Conservation (phyloP, 2,113 vertebrate species). For the Mellivora capensis region DNA sequence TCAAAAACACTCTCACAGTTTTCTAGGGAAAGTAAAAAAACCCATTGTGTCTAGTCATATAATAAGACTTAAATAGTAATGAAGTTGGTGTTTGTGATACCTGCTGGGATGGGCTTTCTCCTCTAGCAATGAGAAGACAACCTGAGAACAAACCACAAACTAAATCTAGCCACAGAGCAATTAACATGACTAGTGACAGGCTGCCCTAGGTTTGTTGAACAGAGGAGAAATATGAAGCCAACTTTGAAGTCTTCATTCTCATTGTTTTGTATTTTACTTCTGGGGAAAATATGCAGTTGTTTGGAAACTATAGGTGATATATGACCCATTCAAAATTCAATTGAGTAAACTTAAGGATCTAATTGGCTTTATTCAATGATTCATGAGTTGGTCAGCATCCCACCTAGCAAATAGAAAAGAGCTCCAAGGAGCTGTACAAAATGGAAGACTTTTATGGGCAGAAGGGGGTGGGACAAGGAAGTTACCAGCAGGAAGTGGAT, state of each 20-base stretch:
- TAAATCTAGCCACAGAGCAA: not conserved
- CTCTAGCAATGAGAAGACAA: not conserved
- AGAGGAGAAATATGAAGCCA: conserved; percentile 5
- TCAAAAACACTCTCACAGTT: not conserved
- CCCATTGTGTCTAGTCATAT: not conserved
- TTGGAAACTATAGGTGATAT: conserved; percentile 78
- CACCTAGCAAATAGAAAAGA: not conserved
- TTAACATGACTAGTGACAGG: not conserved
- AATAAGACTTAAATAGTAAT: not conserved
- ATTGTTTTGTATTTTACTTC: conserved; percentile 54
- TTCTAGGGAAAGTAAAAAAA: not conserved
- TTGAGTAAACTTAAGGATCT: not conserved
- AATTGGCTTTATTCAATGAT: not conserved
- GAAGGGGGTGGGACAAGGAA: not conserved
- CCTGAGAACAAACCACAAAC: not conserved
- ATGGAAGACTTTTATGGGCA: not conserved
- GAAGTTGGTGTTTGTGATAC: not conserved
- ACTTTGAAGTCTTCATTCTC: conserved; percentile 57
- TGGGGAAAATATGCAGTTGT: conserved; percentile 53
- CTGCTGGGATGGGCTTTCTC: not conserved
- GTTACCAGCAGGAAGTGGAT: not conserved
- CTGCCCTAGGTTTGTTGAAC: not conserved
- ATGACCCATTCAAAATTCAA: conserved; percentile 61
- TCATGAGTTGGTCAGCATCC: not conserved
- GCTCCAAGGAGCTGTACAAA: not conserved